Evolutionary conservation across 2,113 vertebrate genomes (phyloP).

Genomic region (Speoplatyrhinus poulsoni): DNA sequence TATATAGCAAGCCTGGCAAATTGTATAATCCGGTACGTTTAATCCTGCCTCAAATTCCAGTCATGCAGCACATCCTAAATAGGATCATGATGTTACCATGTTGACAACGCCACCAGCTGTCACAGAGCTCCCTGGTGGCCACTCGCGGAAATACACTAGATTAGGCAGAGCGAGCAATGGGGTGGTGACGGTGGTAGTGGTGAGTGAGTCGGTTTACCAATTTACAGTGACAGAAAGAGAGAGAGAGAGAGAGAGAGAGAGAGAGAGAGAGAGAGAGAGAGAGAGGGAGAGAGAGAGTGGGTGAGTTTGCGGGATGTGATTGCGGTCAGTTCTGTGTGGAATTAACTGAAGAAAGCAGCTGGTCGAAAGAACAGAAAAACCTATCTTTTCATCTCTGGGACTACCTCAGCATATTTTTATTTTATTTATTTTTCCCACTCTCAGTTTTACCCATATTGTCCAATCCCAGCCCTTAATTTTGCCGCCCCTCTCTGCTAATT

Average conservation of each 20-base stretch:
- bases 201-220: slow-evolving; percentile 26
- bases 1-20: slow-evolving; percentile 72
- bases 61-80: slow-evolving; percentile 89
- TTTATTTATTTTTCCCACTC: background rate
- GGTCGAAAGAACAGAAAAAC: slow-evolving; percentile 26
- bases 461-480: background rate
- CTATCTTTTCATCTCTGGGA: slow-evolving; percentile 44
- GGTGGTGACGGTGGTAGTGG: slow-evolving; percentile 6
- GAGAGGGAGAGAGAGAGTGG: slow-evolving; percentile 25
- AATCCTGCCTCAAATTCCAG: slow-evolving; percentile 89
- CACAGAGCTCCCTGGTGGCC: slow-evolving; percentile 80
- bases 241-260: slow-evolving; percentile 32
- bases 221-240: slow-evolving; percentile 27
- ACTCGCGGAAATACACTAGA: slow-evolving; percentile 66
- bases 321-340: slow-evolving; percentile 75
- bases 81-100: slow-evolving; percentile 91
- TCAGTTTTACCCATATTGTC: background rate
- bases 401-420: slow-evolving; percentile 31
- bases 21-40: slow-evolving; percentile 85
- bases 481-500: background rate
- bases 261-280: slow-evolving; percentile 22
- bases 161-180: slow-evolving; percentile 34
- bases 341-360: slow-evolving; percentile 54
- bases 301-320: slow-evolving; percentile 53
- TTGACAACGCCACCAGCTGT: slow-evolving; percentile 84